A percentile compares a stretch with the other conserved stretches of the same genome.
Evolutionary conservation across 2,888 invertebrate species (phyloP).

Genomic region (Orgyia antiqua): DNA sequence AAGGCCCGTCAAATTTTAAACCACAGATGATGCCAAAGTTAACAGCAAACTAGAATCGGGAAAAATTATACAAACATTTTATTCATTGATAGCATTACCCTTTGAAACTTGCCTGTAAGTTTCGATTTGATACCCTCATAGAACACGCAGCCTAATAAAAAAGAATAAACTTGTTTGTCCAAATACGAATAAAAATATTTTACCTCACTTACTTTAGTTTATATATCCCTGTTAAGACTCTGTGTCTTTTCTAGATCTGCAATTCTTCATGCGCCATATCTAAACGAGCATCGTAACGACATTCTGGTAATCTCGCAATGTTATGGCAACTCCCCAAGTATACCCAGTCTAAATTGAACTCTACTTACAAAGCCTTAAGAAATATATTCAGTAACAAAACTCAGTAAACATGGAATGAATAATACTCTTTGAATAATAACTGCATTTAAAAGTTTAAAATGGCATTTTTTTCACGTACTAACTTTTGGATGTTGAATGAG

Average conservation of each 20-base stretch:
- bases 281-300: slow-evolving; percentile 76
- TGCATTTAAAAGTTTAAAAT: slow-evolving; percentile 29
- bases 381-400: slow-evolving; percentile 15
- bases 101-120: no score
- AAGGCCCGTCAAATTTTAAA: no score
- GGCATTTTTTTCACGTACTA: slow-evolving; percentile 19
- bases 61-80: no score
- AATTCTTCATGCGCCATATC: slow-evolving; percentile 71
- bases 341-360: slow-evolving; percentile 32
- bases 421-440: slow-evolving; percentile 40
- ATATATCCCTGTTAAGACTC: slow-evolving; percentile 36
- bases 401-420: slow-evolving; percentile 32
- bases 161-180: no score
- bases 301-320: slow-evolving; percentile 65
- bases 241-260: slow-evolving; percentile 58
- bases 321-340: slow-evolving; percentile 34
- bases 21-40: no score
- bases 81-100: no score
- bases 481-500: slow-evolving; percentile 15
- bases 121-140: no score
- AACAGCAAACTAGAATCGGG: no score
- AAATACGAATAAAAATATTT: slow-evolving; percentile 7
- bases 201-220: slow-evolving; percentile 6
- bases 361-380: slow-evolving; percentile 23
- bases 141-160: no score